A percentile compares a stretch with the other conserved stretches of the same genome.
These are phyloP conservation scores for Circaetus gallicus DNA, from an alignment of 2,113 vertebrate species.

Conservation along the genomic window DNA sequence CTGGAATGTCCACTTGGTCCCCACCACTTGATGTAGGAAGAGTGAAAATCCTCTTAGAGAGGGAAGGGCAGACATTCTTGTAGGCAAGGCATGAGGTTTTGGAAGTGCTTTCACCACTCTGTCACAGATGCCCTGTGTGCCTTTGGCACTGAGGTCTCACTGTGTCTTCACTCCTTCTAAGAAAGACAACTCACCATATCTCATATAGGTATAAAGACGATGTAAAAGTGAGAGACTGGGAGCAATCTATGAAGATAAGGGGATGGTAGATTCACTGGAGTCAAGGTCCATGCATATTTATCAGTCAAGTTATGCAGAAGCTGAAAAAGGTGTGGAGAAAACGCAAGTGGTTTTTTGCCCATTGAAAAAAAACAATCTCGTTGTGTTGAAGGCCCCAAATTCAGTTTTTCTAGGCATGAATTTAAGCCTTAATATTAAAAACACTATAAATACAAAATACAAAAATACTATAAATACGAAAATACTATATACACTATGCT, in stretches of 20 bases:
- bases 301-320: not conserved
- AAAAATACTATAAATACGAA: not conserved
- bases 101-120: not conserved
- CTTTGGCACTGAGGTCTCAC: not conserved
- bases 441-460: not conserved
- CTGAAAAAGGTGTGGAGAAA: not conserved
- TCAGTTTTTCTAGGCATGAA: not conserved
- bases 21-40: not conserved
- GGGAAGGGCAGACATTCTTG: not conserved
- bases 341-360: not conserved
- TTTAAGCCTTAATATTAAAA: not conserved
- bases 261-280: not conserved
- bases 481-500: not conserved
- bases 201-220: not conserved
- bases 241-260: not conserved
- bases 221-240: rapidly evolving
- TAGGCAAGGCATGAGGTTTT: not conserved
- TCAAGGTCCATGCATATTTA: not conserved
- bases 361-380: not conserved
- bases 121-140: not conserved
- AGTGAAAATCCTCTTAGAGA: not conserved
- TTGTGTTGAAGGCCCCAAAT: not conserved
- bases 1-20: not conserved
- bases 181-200: not conserved
- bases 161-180: not conserved